phyloP scores from a whole-genome alignment of 2,797 vertebrate genomes.

The Galaxias olidus region DNA sequence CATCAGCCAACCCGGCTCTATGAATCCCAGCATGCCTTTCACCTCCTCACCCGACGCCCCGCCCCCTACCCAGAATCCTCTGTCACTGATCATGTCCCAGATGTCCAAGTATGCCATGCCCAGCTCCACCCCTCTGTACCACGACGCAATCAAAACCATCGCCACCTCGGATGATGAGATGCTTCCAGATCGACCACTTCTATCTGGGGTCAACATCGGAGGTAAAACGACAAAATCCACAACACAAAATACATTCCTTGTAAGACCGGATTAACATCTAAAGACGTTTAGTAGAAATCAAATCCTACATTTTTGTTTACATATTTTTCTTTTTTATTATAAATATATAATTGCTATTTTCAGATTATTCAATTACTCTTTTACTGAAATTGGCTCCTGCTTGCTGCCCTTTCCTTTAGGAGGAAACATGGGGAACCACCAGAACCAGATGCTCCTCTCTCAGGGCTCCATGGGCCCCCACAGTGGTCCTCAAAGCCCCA shows the following conservation, averaged over 20 bases:
- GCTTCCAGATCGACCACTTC: conserved; percentile 88
- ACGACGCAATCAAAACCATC: conserved; percentile 98
- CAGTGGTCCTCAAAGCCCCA: conserved; percentile 87
- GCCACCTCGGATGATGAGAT: conserved; percentile 97
- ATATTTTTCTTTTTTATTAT: no score
- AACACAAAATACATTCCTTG: no score
- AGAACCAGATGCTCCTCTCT: conserved; percentile 73
- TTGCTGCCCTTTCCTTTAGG: conserved; percentile 16
- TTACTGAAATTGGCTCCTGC: conserved; percentile 10
- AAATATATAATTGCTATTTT: not conserved
- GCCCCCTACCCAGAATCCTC: conserved; percentile 87
- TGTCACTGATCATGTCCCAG: conserved; percentile 98
- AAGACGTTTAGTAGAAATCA: no score
- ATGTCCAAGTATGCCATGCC: conserved; percentile 99
- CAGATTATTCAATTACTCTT: not conserved
- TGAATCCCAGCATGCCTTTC: conserved; percentile 88
- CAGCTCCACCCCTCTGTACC: conserved; percentile 96
- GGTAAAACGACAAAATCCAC: conserved; percentile 64
- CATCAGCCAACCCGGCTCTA: conserved; percentile 81
- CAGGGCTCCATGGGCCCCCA: conserved; percentile 75
- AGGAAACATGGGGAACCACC: conserved; percentile 85
- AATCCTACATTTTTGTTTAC: no score
- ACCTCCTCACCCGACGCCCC: conserved; percentile 86
- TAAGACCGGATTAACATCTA: no score
- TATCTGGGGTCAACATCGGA: conserved; percentile 86